Percentiles rank a stretch among this genome's conserved stretches.
phyloP scores from a whole-genome alignment of 1,140 invertebrate genomes.

The Drosophila ficusphila region DNA sequence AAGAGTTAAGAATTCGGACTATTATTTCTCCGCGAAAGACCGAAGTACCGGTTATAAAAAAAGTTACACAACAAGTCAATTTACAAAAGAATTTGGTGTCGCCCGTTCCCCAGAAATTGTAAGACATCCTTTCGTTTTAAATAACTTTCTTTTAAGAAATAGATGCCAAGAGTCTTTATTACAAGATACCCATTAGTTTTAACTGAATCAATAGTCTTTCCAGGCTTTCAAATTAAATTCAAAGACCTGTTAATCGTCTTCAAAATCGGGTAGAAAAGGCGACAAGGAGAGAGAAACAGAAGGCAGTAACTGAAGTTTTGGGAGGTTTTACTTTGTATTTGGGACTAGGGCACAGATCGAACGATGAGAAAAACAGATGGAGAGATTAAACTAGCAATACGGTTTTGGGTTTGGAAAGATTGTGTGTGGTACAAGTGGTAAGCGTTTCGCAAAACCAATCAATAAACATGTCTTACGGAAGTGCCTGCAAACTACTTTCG shows the following conservation, averaged over 20 bases:
- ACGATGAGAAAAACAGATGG: constrained; percentile 6
- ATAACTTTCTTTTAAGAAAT: too few relatives aligned
- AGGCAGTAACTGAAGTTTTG: not conserved
- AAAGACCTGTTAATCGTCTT: too few relatives aligned
- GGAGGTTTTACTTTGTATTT: too few relatives aligned
- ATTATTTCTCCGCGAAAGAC: not conserved
- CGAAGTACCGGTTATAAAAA: not conserved
- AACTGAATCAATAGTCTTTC: too few relatives aligned
- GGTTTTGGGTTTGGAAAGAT: constrained; percentile 13
- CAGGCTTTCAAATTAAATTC: too few relatives aligned
- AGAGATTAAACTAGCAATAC: constrained; percentile 24
- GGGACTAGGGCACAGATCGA: constrained; percentile 21
- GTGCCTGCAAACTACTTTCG: constrained; percentile 59
- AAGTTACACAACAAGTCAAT: constrained; percentile 3
- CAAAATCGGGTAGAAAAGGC: constrained; percentile 5
- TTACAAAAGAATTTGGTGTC: not conserved
- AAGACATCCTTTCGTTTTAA: not conserved
- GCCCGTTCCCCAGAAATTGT: not conserved
- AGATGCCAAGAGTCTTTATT: too few relatives aligned
- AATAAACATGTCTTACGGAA: constrained; percentile 64
- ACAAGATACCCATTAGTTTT: too few relatives aligned
- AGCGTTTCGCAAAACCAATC: constrained; percentile 29
- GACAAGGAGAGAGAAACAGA: constrained; percentile 1
- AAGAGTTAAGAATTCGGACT: too few relatives aligned
- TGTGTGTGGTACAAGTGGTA: constrained; percentile 28